Conservation (phyloP, 2,797 vertebrate genomes). For the Petrocephalus sullivani region DNA sequence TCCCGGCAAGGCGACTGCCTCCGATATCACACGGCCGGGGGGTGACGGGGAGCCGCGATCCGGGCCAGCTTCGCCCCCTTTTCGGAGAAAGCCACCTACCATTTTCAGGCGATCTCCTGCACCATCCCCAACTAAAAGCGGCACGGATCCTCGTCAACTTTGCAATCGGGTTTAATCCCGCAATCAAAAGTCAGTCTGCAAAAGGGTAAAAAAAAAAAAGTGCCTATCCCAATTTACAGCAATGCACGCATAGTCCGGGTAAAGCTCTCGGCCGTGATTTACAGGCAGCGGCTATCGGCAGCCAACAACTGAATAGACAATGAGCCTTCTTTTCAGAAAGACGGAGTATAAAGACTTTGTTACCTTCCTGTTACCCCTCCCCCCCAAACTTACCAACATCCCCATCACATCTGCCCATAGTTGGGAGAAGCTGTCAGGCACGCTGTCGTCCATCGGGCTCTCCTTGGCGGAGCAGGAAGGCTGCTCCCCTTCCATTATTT, state of each 20-base stretch:
- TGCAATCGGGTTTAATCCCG: background rate
- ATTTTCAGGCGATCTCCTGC: conserved; percentile 26
- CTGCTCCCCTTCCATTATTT: conserved; percentile 60
- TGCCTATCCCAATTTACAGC: background rate
- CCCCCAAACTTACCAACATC: conserved; percentile 84
- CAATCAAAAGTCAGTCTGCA: background rate
- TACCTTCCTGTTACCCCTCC: conserved; percentile 41
- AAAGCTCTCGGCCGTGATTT: conserved; percentile 35
- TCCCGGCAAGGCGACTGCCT: background rate
- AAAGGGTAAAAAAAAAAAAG: background rate
- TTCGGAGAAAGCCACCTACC: conserved; percentile 39
- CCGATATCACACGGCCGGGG: background rate
- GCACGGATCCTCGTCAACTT: background rate
- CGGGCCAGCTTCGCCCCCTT: background rate
- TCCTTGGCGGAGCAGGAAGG: conserved; percentile 47
- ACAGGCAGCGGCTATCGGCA: conserved; percentile 31
- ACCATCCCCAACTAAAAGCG: conserved; percentile 24
- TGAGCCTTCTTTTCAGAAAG: conserved; percentile 35
- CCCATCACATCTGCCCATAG: conserved; percentile 95
- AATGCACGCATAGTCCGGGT: background rate
- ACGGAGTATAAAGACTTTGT: conserved; percentile 35
- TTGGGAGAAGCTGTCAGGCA: conserved; percentile 77
- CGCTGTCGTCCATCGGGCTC: conserved; percentile 47
- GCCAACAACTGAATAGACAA: conserved; percentile 32
- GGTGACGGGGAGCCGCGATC: background rate